phyloP scores from a whole-genome alignment of 2,888 invertebrate species.

The Platynereis dumerilii region DNA sequence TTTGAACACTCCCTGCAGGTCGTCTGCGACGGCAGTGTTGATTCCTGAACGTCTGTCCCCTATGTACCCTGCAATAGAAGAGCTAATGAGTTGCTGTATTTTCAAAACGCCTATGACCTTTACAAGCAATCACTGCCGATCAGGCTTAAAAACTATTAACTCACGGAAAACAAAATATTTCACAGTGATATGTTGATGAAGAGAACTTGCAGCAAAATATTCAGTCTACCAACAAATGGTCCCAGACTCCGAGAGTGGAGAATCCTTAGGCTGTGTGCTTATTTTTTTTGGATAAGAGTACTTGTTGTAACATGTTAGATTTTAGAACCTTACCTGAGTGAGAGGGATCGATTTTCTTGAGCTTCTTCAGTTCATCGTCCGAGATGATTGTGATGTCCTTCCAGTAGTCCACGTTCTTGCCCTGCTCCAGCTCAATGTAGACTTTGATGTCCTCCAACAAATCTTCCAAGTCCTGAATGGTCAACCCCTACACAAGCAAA shows the following conservation, averaged over 20 bases:
- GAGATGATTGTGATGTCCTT: conserved; percentile 94
- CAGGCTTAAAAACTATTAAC: too few species aligned
- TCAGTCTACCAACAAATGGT: too few species aligned
- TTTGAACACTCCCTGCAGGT: conserved; percentile 88
- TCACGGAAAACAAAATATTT: too few species aligned
- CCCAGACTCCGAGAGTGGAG: too few species aligned
- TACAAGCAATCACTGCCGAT: too few species aligned
- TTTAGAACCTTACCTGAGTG: conserved; percentile 48
- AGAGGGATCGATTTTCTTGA: conserved; percentile 73
- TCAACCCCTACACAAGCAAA: conserved; percentile 70
- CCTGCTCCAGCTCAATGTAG: conserved; percentile 87
- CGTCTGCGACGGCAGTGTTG: conserved; percentile 87
- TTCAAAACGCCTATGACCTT: too few species aligned
- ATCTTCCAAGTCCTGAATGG: conserved; percentile 91
- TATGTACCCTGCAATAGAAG: conserved; percentile 43
- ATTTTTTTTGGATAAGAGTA: too few species aligned
- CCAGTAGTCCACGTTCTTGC: conserved; percentile 91
- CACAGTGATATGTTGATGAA: too few species aligned
- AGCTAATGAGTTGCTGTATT: too few species aligned
- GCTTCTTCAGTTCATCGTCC: conserved; percentile 84
- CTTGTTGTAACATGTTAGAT: too few species aligned
- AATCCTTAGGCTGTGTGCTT: too few species aligned
- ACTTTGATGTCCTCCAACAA: conserved; percentile 91
- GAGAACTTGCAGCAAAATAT: too few species aligned
- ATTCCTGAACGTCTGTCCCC: conserved; percentile 71